A percentile compares a stretch with the other conserved stretches of the same genome.
Conservation (phyloP, 2,113 vertebrate species). For the Elgaria multicarinata region DNA sequence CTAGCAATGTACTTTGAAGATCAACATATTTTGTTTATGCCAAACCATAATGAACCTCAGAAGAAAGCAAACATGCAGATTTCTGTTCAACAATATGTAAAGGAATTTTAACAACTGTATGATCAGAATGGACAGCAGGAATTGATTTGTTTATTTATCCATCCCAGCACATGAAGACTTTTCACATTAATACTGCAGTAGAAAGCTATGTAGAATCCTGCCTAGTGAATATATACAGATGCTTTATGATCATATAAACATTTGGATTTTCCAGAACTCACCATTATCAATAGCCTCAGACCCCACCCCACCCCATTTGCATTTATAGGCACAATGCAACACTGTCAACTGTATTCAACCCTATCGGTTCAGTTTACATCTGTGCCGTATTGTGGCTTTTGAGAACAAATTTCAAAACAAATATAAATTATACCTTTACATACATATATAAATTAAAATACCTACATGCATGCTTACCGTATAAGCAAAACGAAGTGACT, state of each 20-base stretch:
- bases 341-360: neutral
- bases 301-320: neutral
- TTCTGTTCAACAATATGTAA: neutral
- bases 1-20: slow-evolving; percentile 27
- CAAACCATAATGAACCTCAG: slow-evolving; percentile 5
- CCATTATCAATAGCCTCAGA: neutral
- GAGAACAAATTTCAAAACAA: neutral
- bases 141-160: neutral
- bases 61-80: slow-evolving; percentile 3
- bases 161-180: neutral
- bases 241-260: neutral
- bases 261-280: neutral
- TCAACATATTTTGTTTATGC: slow-evolving; percentile 44
- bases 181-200: neutral
- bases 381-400: neutral
- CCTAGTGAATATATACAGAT: neutral
- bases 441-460: neutral
- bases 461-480: no score
- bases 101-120: neutral
- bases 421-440: neutral
- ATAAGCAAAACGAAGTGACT: neutral
- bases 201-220: neutral
- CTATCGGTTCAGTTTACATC: neutral
- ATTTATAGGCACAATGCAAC: neutral
- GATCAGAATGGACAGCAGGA: neutral